A percentile compares a stretch with the other conserved stretches of the same genome.
phyloP scores from a whole-genome alignment of 2,113 vertebrate species.

The Ia io region DNA sequence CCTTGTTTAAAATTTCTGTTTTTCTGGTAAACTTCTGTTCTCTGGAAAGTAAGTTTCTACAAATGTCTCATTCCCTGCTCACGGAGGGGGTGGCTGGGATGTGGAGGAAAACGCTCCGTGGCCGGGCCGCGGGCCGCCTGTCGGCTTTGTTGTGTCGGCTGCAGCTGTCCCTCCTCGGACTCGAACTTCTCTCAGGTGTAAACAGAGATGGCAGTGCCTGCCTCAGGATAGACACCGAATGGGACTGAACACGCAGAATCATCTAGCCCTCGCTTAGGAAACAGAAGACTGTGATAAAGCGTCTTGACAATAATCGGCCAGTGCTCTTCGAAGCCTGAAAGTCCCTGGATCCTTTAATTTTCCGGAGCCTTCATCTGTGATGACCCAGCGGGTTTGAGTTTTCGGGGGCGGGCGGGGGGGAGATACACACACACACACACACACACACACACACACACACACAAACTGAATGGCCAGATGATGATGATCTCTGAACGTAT shows the following conservation, averaged over 20 bases:
- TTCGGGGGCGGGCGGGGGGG: not conserved
- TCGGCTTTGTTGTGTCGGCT: not conserved
- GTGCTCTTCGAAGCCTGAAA: not conserved
- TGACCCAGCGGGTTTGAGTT: not conserved
- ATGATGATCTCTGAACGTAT: too few relatives aligned
- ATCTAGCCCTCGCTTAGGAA: not conserved
- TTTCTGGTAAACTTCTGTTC: not conserved
- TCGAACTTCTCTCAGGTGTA: not conserved
- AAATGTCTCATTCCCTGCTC: not conserved
- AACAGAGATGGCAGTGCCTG: not conserved
- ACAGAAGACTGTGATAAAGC: not conserved
- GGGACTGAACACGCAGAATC: not conserved
- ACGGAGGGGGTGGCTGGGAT: not conserved
- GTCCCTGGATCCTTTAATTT: not conserved
- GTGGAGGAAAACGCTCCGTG: accelerated
- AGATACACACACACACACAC: too few relatives aligned
- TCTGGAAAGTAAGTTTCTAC: not conserved
- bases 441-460: too few relatives aligned
- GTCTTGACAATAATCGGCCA: not conserved
- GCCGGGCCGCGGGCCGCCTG: not conserved
- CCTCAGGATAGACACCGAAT: not conserved
- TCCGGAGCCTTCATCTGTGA: not conserved
- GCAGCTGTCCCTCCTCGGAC: not conserved
- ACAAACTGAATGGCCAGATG: too few relatives aligned
- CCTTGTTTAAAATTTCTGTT: not conserved